Percentiles rank a stretch among this genome's conserved stretches.
Evolutionary conservation across 2,888 invertebrate genomes (phyloP).

Genomic region (Hydroisotoma schaefferi): DNA sequence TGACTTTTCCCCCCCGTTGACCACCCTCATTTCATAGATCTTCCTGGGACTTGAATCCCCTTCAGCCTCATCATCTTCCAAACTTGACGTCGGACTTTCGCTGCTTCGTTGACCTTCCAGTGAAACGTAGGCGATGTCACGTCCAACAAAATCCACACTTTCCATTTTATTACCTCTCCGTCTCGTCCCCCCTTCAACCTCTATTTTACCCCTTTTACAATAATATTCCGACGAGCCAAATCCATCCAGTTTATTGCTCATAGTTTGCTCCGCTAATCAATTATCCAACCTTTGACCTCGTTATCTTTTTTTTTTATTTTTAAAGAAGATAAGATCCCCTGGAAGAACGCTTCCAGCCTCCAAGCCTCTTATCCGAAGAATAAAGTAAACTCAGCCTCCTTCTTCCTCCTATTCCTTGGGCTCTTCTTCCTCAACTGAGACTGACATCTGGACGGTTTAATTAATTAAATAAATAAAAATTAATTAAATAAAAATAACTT

Average conservation of each 20-base stretch:
- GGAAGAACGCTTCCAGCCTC: background rate
- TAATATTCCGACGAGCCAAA: slow-evolving; percentile 4
- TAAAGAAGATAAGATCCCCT: background rate
- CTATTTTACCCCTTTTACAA: background rate
- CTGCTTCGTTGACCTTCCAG: slow-evolving; percentile 11
- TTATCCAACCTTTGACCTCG: too few species aligned
- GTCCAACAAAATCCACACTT: too few species aligned
- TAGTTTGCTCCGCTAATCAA: slow-evolving; percentile 5
- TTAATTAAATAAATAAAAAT: too few species aligned
- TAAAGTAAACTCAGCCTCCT: too few species aligned
- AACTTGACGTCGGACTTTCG: background rate
- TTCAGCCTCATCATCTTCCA: slow-evolving; percentile 5
- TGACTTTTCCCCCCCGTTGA: slow-evolving; percentile 43
- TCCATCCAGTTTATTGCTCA: slow-evolving; percentile 6
- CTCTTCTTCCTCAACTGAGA: too few species aligned
- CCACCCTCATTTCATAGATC: slow-evolving; percentile 40
- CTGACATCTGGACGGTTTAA: too few species aligned
- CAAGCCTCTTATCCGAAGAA: too few species aligned
- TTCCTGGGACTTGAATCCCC: slow-evolving; percentile 13
- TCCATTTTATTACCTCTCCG: background rate
- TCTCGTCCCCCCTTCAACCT: background rate
- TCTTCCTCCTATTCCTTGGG: background rate
- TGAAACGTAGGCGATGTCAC: slow-evolving; percentile 23
- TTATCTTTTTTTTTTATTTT: too few species aligned
- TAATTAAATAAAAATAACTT: too few species aligned